Base-by-base conservation (phyloP, 2,113 vertebrate species). In the Epinephelus fuscoguttatus region DNA sequence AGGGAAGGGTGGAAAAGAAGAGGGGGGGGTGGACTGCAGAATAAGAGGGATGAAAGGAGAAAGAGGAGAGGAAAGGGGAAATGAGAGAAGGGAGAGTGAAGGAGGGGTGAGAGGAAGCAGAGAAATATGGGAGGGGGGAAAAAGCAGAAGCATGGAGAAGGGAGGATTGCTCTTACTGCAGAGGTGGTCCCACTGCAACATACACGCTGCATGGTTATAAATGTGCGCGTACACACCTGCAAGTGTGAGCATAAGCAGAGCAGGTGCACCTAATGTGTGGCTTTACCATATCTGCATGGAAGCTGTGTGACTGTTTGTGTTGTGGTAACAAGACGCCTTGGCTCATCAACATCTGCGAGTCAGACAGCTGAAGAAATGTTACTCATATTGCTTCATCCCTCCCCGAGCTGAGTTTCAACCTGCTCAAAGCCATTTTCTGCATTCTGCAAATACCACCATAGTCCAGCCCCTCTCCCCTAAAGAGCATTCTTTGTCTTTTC, bases 131-230 rank as follows among this genome's bases (percentile, higher is more conserved):
- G 74, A 55, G 70, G 40, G 42, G 63, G 63, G n/a, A 45, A 61
- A 55, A 33, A 66, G 67, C 74, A 84, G 73, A 62, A 75, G 76
- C 63, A 62, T 77, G 82, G 57, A 87, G 78, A 81, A 69, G 77
- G 75, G 70, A 86, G 83, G 69, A 81, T 42, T 85, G 85, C 78
- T 93, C 68, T 87, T 85, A 89, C 91, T 93, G 93, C 92, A 93
- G 91, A 95, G 93, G 90, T 93, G 90, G 85, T 90, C 87, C 85
- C 88, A 91, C 88, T 91, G 88, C 93, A 93, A 93, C 80, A 91
- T 77, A 75, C 84, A 86, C 45, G 50, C 85, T 90, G 91, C 83
- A 89, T 85, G 81, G 80, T 87, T 83, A 78, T 45, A 77, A 80
- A 67, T 80, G 84, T 81, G 77, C 64, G 19, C 0, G 37, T 21